Conservation (phyloP, 2,797 vertebrate species). For the Schizopygopsis pylzovi region DNA sequence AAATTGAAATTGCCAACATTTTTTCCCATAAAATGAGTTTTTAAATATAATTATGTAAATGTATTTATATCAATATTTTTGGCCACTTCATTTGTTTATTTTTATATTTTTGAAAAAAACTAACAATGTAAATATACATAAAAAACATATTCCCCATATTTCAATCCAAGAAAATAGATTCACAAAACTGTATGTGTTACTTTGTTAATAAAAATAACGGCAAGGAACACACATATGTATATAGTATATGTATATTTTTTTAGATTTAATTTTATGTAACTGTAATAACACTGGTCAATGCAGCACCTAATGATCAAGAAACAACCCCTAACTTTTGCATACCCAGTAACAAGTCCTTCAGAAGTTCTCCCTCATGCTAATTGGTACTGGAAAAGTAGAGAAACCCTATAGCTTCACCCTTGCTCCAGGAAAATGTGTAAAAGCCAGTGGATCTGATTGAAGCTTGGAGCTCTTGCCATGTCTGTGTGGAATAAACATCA, state of each 20-base stretch:
- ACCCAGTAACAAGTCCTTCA: background rate
- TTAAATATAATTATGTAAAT: no score
- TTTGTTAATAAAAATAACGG: no score
- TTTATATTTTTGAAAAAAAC: no score
- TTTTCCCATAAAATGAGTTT: no score
- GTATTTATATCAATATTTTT: no score
- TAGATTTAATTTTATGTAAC: background rate
- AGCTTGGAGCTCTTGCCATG: constrained; percentile 3
- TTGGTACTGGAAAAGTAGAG: background rate
- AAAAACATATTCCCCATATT: no score
- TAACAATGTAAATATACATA: no score
- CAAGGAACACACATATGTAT: no score
- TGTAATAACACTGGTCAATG: background rate
- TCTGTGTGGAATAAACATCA: constrained; percentile 28
- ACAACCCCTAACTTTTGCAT: background rate
- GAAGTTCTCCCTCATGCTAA: background rate
- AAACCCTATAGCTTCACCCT: background rate
- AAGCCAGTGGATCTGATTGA: constrained; percentile 10
- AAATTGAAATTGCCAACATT: no score
- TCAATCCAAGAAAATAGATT: no score
- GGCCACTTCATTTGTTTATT: no score
- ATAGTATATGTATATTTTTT: background rate
- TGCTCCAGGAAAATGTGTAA: background rate
- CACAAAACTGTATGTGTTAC: no score
- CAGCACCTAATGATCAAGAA: background rate